phyloP scores from a whole-genome alignment of 2,113 vertebrate genomes.

The Spheniscus mendiculus region DNA sequence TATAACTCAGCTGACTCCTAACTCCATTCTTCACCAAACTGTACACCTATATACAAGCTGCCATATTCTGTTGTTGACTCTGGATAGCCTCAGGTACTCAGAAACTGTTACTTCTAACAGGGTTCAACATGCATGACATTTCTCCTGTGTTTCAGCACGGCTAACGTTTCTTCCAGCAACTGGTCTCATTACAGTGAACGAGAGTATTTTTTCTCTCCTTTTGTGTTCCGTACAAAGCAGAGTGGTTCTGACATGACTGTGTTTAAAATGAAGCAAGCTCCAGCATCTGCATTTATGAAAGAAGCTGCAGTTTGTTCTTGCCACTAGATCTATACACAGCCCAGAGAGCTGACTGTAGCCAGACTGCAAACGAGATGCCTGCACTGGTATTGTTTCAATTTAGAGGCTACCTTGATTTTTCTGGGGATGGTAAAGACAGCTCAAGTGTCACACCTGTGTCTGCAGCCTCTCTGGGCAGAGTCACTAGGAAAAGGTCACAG shows the following conservation, averaged over 20 bases:
- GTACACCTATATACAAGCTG: neutral
- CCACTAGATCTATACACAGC: neutral
- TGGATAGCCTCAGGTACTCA: neutral
- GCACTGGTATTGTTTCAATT: neutral
- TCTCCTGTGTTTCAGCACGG: neutral
- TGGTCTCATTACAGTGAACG: neutral
- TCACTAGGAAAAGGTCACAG: neutral
- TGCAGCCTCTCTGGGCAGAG: neutral
- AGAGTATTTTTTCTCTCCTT: neutral
- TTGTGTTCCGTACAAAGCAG: conserved; percentile 30
- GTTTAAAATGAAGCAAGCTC: conserved; percentile 42
- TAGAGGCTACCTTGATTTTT: neutral
- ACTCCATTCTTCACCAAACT: neutral
- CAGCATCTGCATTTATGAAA: conserved; percentile 50
- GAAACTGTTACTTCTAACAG: neutral
- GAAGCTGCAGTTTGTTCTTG: conserved; percentile 38
- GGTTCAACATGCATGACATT: neutral
- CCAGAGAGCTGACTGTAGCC: neutral
- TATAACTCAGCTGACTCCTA: neutral
- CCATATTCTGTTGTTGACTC: neutral
- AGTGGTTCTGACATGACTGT: conserved; percentile 33
- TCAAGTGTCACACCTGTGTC: neutral
- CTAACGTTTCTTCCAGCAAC: neutral
- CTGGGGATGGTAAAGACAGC: neutral
- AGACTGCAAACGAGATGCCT: neutral